Evolutionary conservation across 2,888 invertebrate genomes (phyloP).

Genomic region (Dynastes tityus): DNA sequence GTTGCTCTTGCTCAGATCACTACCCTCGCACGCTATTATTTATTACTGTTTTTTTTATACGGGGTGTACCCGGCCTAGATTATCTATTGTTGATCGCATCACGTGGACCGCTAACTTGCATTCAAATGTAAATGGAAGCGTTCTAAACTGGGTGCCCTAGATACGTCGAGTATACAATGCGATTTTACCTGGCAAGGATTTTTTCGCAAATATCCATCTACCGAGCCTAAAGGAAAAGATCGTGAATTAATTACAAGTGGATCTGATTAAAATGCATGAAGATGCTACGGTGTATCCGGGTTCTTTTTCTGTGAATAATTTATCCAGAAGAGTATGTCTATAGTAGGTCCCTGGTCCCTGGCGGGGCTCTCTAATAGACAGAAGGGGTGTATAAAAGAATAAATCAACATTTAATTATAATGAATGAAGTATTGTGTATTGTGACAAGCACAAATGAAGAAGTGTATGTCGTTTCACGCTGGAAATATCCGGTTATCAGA

Average conservation of each 20-base stretch:
- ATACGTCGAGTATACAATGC: constrained; percentile 56
- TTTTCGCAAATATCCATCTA: constrained; percentile 49
- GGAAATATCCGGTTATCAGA: no score
- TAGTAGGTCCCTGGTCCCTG: background rate
- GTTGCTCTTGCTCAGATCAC: constrained; percentile 52
- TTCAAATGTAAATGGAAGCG: constrained; percentile 60
- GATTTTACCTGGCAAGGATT: constrained; percentile 51
- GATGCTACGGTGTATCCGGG: constrained; percentile 50
- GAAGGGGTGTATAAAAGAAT: constrained; percentile 11
- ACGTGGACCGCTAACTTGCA: constrained; percentile 59
- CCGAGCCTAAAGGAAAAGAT: constrained; percentile 21
- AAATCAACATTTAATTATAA: constrained; percentile 22
- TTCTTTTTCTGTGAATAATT: constrained; percentile 39
- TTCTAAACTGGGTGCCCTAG: constrained; percentile 60
- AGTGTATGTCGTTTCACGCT: no score
- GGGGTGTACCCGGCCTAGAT: constrained; percentile 56
- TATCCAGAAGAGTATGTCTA: background rate
- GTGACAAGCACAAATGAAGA: no score
- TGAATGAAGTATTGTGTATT: background rate
- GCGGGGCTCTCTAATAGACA: background rate
- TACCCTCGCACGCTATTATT: constrained; percentile 58
- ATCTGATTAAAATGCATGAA: constrained; percentile 54
- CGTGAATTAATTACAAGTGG: constrained; percentile 55
- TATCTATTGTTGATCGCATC: constrained; percentile 59
- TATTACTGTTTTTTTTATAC: constrained; percentile 59